Evolutionary conservation across 2,888 invertebrate species (phyloP).

Genomic region (Scaeva pyrastri): DNA sequence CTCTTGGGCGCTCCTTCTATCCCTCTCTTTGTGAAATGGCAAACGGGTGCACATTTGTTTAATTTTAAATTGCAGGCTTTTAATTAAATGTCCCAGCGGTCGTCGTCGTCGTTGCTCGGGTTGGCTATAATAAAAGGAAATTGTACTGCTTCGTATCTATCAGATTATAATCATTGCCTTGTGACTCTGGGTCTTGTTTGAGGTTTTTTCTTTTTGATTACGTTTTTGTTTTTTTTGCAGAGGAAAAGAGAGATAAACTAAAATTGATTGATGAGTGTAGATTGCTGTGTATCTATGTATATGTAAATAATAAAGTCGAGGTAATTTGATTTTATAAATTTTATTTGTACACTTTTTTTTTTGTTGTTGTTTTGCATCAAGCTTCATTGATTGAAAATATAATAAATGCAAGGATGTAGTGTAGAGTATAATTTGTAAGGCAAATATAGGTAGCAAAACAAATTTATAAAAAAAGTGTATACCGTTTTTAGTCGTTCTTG

Average conservation of each 20-base stretch:
- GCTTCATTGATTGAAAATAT: constrained; percentile 34
- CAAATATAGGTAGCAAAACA: constrained; percentile 22
- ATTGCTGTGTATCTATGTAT: not conserved
- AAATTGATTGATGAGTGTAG: constrained; percentile 57
- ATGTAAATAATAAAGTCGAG: not conserved
- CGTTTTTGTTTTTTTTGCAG: not conserved
- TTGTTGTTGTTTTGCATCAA: not conserved
- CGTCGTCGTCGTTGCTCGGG: no score
- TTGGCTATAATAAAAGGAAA: constrained; percentile 35
- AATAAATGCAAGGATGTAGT: constrained; percentile 12
- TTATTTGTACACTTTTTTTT: no score
- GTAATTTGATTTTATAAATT: constrained; percentile 45
- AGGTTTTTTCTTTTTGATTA: not conserved
- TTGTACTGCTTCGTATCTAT: constrained; percentile 25
- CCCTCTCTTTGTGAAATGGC: not conserved
- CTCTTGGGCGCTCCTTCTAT: not conserved
- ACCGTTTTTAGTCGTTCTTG: no score
- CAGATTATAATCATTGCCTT: constrained; percentile 13
- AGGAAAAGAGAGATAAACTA: constrained; percentile 1
- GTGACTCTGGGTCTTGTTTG: not conserved
- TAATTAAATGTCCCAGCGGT: constrained; percentile 68
- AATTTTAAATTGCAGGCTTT: constrained; percentile 68
- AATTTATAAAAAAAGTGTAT: not conserved
- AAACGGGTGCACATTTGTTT: constrained; percentile 62
- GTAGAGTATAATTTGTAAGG: constrained; percentile 37